Evolutionary conservation across 2,888 invertebrate species (phyloP), one percentile per base, ranked within the genome.

Genomic region (Drosophila mimetica): DNA sequence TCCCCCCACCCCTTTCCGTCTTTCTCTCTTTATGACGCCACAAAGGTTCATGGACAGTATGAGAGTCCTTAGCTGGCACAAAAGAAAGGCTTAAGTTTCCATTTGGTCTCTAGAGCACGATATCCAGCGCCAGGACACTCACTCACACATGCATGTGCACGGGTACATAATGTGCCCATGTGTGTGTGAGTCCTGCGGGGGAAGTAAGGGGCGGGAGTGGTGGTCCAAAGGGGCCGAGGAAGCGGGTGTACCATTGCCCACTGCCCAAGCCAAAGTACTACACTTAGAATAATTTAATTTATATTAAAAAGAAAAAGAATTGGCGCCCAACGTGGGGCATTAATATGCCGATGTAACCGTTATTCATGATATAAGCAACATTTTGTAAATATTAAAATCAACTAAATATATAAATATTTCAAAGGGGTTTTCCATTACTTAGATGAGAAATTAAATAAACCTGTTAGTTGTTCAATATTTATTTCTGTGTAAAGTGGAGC

Each of bases 81-180:
- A 88, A 86, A 86, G 87, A 89, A 89, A 86, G 89, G 89, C 89
- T 89, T 89, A 90, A 89, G 89, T 89, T 90, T 90, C 90, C 89
- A 86, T 89, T 89, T 86, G 89, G 89, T 80, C 89, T 89, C 83
- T 83, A 81, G 89, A 87, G 89, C 88, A 89, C 88, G 89, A 89
- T 86, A 85, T 79, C 67, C 69, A 76, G 60, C 80, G 73, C 55
- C 73, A 79, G 82, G 75, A 79, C 74, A 59, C 42, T 60, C 50
- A 65, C 70, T 65, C 72, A 70, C 71, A 74, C 32, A 51, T 41
- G 70, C 42, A 52, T 48, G 53, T 59, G 37, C 13, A 18, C 16
- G 52, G 20, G 47, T 63, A 58, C 60, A 63, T 44, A 63, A 51
- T 48, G 41, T 53, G 54, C 30, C 28, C 53, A 32, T 53, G 53